A percentile compares a stretch with the other conserved stretches of the same genome.
Evolutionary conservation across 2,888 invertebrate species (phyloP).

Genomic region (Scaptomyza cyrtandrae): DNA sequence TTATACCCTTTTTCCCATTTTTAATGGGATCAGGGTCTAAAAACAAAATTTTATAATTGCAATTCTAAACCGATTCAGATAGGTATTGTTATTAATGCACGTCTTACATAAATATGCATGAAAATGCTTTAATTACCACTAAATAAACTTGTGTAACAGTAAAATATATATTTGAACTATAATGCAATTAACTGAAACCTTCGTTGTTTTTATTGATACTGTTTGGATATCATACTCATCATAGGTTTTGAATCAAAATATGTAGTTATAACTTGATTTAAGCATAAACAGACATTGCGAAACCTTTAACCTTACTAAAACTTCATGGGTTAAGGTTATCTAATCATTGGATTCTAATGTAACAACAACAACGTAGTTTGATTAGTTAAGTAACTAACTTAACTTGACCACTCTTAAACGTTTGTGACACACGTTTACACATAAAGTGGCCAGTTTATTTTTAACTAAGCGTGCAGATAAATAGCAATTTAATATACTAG

Average conservation of each 20-base stretch:
- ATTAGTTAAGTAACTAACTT: neutral
- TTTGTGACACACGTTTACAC: neutral
- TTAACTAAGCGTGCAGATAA: neutral
- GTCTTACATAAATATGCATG: neutral
- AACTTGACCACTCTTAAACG: neutral
- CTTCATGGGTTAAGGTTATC: no score
- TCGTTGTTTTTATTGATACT: no score
- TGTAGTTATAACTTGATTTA: no score
- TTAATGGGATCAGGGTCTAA: no score
- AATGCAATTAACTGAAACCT: no score
- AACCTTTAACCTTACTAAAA: no score
- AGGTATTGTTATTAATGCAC: neutral
- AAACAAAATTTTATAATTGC: neutral
- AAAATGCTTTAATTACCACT: neutral
- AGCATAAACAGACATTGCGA: no score
- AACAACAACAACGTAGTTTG: no score
- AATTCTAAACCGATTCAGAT: neutral
- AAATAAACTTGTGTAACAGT: neutral
- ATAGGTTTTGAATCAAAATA: neutral
- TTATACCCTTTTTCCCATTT: no score
- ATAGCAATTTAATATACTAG: slow-evolving; percentile 4
- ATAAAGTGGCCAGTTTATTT: neutral
- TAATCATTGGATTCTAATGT: no score
- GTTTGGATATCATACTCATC: neutral
- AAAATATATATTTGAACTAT: neutral